Conservation (phyloP, 2,113 vertebrate genomes). For the Cervus canadensis region DNA sequence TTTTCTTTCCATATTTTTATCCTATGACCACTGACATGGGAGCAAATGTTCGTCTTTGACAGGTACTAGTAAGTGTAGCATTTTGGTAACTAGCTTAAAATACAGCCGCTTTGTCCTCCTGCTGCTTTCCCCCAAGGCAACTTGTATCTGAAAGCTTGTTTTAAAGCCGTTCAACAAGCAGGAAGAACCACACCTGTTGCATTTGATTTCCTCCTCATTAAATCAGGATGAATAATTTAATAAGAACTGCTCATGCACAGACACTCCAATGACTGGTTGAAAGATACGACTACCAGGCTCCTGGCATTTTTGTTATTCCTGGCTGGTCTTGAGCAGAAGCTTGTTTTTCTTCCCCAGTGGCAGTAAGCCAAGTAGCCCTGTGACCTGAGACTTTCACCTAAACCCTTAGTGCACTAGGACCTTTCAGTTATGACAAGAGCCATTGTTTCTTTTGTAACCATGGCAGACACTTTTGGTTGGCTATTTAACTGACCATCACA, state of each 20-base stretch:
- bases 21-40: conserved; percentile 52
- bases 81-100: conserved; percentile 80
- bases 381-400: not conserved
- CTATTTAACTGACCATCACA: not conserved
- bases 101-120: conserved; percentile 77
- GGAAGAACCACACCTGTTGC: conserved; percentile 79
- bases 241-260: conserved; percentile 59
- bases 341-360: not conserved
- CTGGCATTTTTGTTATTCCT: conserved; percentile 8
- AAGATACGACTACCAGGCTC: conserved; percentile 22
- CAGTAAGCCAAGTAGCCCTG: not conserved
- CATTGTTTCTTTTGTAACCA: not conserved
- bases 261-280: conserved; percentile 34
- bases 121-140: conserved; percentile 65
- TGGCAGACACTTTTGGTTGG: not conserved
- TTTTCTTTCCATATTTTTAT: conserved; percentile 54
- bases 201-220: conserved; percentile 70
- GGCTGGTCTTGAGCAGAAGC: not conserved
- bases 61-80: conserved; percentile 63
- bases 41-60: conserved; percentile 73
- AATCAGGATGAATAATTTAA: conserved; percentile 82
- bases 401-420: not conserved
- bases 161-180: conserved; percentile 71
- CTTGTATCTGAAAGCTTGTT: conserved; percentile 73
- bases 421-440: not conserved